Evolutionary conservation across 1,140 invertebrate species (phyloP).

Genomic region (Drosophila lacteicornis): DNA sequence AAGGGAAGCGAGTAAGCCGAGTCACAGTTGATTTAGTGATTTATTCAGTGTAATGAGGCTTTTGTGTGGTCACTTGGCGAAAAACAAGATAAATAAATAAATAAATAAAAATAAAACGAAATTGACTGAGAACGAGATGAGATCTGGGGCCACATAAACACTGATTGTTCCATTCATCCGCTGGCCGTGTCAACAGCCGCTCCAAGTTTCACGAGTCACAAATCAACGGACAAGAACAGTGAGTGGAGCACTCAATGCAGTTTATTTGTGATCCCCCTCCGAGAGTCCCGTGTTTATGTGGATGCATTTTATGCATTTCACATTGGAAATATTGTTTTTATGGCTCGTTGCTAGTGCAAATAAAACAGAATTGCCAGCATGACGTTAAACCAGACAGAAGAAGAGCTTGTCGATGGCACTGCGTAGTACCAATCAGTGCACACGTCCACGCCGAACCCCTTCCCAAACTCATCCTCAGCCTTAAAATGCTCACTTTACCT

Average conservation of each 20-base stretch:
- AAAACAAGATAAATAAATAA: conserved; percentile 21
- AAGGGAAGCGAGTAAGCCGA: conserved; percentile 1
- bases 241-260: conserved; percentile 23
- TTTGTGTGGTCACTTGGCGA: conserved; percentile 40
- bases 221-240: conserved; percentile 23
- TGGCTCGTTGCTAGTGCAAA: conserved; percentile 47
- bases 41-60: conserved; percentile 56
- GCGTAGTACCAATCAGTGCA: conserved; percentile 48
- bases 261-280: conserved; percentile 31
- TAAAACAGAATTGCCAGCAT: conserved; percentile 50
- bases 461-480: not conserved
- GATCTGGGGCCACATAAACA: conserved; percentile 13
- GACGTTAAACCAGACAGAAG: conserved; percentile 47
- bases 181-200: conserved; percentile 19
- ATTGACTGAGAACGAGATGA: conserved; percentile 4
- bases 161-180: conserved; percentile 22
- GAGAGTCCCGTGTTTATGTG: conserved; percentile 26
- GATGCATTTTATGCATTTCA: conserved; percentile 53
- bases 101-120: conserved; percentile 29
- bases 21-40: conserved; percentile 63
- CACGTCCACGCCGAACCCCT: conserved; percentile 5
- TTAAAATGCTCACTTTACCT: conserved; percentile 26
- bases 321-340: conserved; percentile 61
- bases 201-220: conserved; percentile 28
- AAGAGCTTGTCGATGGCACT: conserved; percentile 12